phyloP scores from a whole-genome alignment of 2,113 vertebrate genomes.

The Gallinago jamesoni region DNA sequence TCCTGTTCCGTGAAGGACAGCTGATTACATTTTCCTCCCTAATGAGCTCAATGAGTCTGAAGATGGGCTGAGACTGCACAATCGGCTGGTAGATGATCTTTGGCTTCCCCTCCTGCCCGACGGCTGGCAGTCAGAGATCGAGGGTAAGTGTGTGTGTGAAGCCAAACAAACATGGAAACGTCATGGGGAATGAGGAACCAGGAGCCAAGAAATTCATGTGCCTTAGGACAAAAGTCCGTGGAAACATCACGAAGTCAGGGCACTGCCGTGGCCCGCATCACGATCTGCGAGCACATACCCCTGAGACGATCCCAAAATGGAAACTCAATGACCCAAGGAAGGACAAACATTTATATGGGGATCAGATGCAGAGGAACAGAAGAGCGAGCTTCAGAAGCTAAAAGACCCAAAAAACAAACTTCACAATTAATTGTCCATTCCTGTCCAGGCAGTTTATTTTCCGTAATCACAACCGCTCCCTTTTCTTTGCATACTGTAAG shows the following conservation, averaged over 20 bases:
- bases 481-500: background rate
- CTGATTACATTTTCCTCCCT: background rate
- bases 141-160: background rate
- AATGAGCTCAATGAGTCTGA: background rate
- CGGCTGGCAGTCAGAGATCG: background rate
- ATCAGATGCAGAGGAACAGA: background rate
- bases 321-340: background rate
- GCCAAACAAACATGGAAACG: background rate
- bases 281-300: background rate
- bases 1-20: background rate
- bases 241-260: background rate
- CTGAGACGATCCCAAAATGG: background rate
- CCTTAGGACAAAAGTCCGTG: background rate
- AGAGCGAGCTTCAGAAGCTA: background rate
- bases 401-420: background rate
- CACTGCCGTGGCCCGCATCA: background rate
- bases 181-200: background rate
- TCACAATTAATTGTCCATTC: background rate
- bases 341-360: background rate
- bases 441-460: background rate
- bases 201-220: background rate
- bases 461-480: background rate
- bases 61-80: background rate
- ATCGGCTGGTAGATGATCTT: fast-evolving
- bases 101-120: background rate